Conservation (phyloP, 2,113 vertebrate species). For the Bagarius yarrelli region DNA sequence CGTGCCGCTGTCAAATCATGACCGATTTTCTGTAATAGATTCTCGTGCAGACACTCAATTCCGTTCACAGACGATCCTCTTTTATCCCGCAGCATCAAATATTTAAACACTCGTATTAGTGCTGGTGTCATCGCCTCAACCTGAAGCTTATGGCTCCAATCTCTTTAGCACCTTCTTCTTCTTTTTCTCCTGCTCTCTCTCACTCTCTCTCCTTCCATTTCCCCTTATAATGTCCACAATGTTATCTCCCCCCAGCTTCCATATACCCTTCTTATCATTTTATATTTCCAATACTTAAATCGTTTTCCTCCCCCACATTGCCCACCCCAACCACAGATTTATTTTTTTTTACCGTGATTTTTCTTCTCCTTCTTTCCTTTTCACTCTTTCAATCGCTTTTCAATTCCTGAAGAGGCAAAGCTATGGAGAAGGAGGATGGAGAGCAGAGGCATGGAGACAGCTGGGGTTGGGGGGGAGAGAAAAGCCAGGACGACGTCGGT, state of each 20-base stretch:
- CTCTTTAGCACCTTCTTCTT: constrained; percentile 63
- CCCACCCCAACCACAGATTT: constrained; percentile 1
- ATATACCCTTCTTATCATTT: constrained; percentile 82
- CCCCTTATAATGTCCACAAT: constrained; percentile 87
- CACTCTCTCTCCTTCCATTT: constrained; percentile 68
- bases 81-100: constrained; percentile 99
- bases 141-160: constrained; percentile 82
- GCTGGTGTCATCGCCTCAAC: constrained; percentile 92
- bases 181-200: constrained; percentile 64
- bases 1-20: constrained; percentile 89
- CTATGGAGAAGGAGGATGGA: constrained; percentile 61
- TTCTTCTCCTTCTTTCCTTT: constrained; percentile 57
- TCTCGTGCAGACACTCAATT: constrained; percentile 99
- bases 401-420: constrained; percentile 79
- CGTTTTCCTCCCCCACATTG: constrained; percentile 65
- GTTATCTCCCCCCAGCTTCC: constrained; percentile 90
- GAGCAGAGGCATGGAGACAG: constrained; percentile 61
- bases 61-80: constrained; percentile 97
- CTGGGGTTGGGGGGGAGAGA: constrained; percentile 55
- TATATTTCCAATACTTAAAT: constrained; percentile 77
- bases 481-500: constrained; percentile 70
- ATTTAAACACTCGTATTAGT: constrained; percentile 99
- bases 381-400: constrained; percentile 76
- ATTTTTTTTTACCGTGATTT: constrained; percentile 42
- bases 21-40: constrained; percentile 99